Percentiles rank a stretch among this genome's conserved stretches.
These are phyloP conservation scores for Pangasius djambal DNA, from an alignment of 2,797 vertebrate species.

Conservation along the genomic window DNA sequence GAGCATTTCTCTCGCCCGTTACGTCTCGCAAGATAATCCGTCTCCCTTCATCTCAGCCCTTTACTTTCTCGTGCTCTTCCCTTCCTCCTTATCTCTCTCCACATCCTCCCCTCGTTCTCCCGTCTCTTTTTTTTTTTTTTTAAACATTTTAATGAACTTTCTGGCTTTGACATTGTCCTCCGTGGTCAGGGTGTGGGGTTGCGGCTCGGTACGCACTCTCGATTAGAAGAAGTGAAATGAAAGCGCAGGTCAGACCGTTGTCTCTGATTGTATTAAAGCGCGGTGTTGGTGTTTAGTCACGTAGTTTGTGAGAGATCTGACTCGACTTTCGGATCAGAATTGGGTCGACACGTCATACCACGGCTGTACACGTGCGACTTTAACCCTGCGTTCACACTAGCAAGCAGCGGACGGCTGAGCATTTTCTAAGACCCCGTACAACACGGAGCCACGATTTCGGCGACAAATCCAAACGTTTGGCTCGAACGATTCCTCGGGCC, in stretches of 20 bases:
- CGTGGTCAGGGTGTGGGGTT: not conserved
- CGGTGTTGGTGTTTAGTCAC: too few species aligned
- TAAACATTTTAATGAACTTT: not conserved
- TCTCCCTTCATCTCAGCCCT: not conserved
- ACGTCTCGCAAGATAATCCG: not conserved
- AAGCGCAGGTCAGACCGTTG: not conserved
- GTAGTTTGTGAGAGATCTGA: too few species aligned
- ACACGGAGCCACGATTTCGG: too few species aligned
- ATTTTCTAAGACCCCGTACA: too few species aligned
- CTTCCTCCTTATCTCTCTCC: not conserved
- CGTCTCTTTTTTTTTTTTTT: not conserved
- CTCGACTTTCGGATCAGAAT: too few species aligned
- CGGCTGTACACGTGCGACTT: too few species aligned
- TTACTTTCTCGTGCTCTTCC: not conserved
- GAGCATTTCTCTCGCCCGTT: not conserved
- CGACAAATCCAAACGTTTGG: too few species aligned
- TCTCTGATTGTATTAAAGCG: not conserved
- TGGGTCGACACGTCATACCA: too few species aligned
- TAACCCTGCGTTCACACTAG: too few species aligned
- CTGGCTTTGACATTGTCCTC: not conserved
- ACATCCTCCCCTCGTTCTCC: not conserved
- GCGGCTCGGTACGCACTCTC: not conserved
- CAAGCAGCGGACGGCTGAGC: too few species aligned
- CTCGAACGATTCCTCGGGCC: too few species aligned
- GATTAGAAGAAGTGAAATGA: not conserved